phyloP scores from a whole-genome alignment of 1,140 invertebrate species.

The Gerris buenoi region DNA sequence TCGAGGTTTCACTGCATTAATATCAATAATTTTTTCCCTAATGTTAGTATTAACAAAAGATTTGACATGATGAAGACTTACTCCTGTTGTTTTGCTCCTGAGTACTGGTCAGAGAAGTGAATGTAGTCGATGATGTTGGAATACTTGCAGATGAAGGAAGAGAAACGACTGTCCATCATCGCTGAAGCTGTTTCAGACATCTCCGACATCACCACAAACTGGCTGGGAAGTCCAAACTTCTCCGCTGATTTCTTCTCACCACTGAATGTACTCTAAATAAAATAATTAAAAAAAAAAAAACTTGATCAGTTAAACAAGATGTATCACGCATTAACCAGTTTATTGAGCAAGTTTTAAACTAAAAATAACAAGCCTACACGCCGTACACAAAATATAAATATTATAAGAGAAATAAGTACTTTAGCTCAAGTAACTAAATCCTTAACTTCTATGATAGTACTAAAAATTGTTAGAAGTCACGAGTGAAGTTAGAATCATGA shows the following conservation, averaged over 20 bases:
- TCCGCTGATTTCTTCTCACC: conserved; percentile 78
- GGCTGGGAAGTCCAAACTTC: conserved; percentile 65
- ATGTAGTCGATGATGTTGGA: conserved; percentile 81
- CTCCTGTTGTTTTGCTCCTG: conserved; percentile 76
- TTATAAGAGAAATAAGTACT: too few relatives aligned
- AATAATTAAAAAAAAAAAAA: conserved; percentile 6
- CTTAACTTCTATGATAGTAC: too few relatives aligned
- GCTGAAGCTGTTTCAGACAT: conserved; percentile 68
- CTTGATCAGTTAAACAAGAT: too few relatives aligned
- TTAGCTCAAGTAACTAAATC: too few relatives aligned
- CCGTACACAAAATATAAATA: too few relatives aligned
- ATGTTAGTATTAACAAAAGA: background rate
- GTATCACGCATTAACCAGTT: too few relatives aligned
- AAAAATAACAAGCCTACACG: too few relatives aligned
- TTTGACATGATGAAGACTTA: conserved; percentile 34
- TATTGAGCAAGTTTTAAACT: too few relatives aligned
- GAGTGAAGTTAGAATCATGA: too few relatives aligned
- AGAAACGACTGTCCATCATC: conserved; percentile 70
- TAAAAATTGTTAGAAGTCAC: too few relatives aligned
- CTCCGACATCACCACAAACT: conserved; percentile 77
- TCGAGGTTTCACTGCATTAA: too few relatives aligned
- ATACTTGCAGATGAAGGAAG: conserved; percentile 70
- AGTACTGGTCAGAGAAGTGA: conserved; percentile 93
- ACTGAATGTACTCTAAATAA: conserved; percentile 66
- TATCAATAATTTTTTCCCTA: too few relatives aligned